Percentiles rank a stretch among this genome's conserved stretches.
These are phyloP conservation scores for Armadillidium nasatum DNA, from an alignment of 1,140 invertebrate species.

Conservation along the genomic window DNA sequence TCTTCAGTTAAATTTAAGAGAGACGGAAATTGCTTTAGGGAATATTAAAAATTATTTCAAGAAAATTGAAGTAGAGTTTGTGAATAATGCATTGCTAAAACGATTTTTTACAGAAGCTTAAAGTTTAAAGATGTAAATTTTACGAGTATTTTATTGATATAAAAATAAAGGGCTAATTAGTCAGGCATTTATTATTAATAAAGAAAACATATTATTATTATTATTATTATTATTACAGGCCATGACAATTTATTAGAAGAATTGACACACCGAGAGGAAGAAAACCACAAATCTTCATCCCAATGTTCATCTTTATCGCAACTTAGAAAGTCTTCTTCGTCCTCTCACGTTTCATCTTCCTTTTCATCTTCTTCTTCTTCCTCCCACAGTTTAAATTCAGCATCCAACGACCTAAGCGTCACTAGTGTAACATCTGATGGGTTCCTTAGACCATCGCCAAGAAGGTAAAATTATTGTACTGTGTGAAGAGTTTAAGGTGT, in stretches of 20 bases:
- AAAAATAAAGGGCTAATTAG: too few relatives aligned
- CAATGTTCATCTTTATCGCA: not conserved
- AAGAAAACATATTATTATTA: too few relatives aligned
- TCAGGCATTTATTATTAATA: too few relatives aligned
- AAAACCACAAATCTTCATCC: not conserved
- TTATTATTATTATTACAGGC: constrained; percentile 44
- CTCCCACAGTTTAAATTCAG: not conserved
- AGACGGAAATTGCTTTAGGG: too few relatives aligned
- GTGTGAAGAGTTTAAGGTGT: too few relatives aligned
- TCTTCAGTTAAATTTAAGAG: too few relatives aligned
- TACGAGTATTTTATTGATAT: too few relatives aligned
- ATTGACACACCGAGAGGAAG: constrained; percentile 35
- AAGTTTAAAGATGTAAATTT: too few relatives aligned
- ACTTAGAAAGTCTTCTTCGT: not conserved
- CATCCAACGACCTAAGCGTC: not conserved
- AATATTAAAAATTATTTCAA: too few relatives aligned
- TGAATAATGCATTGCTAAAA: too few relatives aligned
- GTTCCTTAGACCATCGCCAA: constrained; percentile 43
- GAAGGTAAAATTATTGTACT: constrained; percentile 28
- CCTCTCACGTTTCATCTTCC: not conserved
- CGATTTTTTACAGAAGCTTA: too few relatives aligned
- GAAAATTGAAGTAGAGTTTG: too few relatives aligned
- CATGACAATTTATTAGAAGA: constrained; percentile 46
- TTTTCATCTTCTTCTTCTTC: not conserved
- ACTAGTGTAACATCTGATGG: constrained; percentile 29